Evolutionary conservation across 2,113 vertebrate species (phyloP), one percentile per base, ranked within the genome.

Genomic region (Aptenodytes forsteri): DNA sequence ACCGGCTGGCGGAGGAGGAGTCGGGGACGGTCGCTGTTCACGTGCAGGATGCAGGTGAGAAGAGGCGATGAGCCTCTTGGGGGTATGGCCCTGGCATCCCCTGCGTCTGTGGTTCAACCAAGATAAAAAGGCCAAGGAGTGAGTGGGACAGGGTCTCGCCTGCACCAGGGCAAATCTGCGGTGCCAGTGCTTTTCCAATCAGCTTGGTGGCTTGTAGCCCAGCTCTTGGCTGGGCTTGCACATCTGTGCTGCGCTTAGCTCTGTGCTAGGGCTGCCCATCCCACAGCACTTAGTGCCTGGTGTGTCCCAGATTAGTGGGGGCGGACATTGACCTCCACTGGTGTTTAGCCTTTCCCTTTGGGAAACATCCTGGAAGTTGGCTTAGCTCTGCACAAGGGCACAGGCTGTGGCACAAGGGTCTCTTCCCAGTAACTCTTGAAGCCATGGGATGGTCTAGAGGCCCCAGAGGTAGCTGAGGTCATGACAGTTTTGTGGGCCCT

Each of bases 1-100:
- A 99, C 97, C 99, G 98, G 52, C 98, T 99, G 85, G 98, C 99
- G 0, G 98, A 99, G 90, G 99, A 99, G 90, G 99, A 99, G 90
- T 99, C 99, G 0, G 99, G 99, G 9, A 98, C 97, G 42, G 98
- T 99, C 0, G 94, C 98, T 4, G 98, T 99, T 97, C 99, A 97
- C 1, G 98, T 99, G 44, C 97, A 99, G 83, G 98, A 98, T 65
- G 97, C 98, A 98, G 98, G 99, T 99, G 89, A 98, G 98, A 81
- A 78, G 78, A 54, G 38, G 32, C 2, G 9, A 21, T 0, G 0
- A 2, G 29, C 50, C 15, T 47, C n/a, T 2, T 22, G 32, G 4
- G 32, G 38, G 23, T 10, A 0, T 13, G 32, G 50, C 44, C 42
- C n/a, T 16, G n/a, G 61, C 38, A 16, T 55, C 49, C 26, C 23